Conservation (phyloP, 2,113 vertebrate genomes). For the Pelvicachromis taeniatus region DNA sequence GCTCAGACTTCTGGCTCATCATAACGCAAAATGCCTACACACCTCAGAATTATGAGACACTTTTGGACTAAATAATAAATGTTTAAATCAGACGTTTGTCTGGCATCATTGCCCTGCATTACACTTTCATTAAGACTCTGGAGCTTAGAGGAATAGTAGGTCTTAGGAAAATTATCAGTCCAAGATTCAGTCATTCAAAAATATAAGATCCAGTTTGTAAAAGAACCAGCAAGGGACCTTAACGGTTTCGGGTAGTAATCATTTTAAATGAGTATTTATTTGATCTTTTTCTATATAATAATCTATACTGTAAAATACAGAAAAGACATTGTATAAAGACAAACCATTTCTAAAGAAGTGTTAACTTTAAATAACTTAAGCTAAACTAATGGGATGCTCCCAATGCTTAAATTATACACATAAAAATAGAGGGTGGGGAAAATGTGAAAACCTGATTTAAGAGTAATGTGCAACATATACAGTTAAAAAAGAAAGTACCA, state of each 20-base stretch:
- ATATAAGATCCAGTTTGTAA: neutral
- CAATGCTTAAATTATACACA: neutral
- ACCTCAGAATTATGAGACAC: constrained; percentile 2
- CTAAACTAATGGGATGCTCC: neutral
- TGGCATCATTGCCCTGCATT: neutral
- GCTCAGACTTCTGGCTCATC: constrained; percentile 42
- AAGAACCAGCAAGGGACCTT: neutral
- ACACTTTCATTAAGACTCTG: neutral
- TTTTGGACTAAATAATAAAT: neutral
- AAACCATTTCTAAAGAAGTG: neutral
- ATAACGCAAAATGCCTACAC: neutral
- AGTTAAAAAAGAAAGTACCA: neutral
- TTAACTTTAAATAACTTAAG: neutral
- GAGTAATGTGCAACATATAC: neutral
- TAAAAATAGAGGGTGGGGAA: neutral
- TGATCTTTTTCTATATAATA: neutral
- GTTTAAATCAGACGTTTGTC: neutral
- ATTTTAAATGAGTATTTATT: neutral
- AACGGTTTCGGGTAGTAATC: neutral
- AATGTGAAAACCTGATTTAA: neutral
- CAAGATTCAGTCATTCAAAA: neutral
- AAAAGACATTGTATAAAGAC: neutral
- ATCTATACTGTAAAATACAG: neutral
- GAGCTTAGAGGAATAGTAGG: neutral
- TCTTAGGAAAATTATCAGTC: neutral